These are phyloP conservation scores for Drosophila buzzatii DNA, from an alignment of 2,888 invertebrate genomes.

Conservation along the genomic window DNA sequence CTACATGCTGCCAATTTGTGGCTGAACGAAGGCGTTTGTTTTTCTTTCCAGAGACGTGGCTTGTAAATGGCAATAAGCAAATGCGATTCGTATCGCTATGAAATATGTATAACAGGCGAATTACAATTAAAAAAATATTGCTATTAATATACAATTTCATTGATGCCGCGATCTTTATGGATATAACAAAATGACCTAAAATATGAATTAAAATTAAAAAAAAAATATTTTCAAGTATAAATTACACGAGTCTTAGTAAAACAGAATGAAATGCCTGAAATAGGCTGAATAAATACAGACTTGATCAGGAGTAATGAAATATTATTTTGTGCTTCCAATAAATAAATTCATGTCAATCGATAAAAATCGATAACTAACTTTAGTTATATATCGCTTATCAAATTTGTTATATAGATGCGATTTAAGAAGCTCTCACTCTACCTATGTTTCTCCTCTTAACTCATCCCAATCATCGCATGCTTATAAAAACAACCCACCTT, in stretches of 20 bases:
- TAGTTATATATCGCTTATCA: background rate
- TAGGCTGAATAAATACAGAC: background rate
- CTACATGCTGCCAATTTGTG: constrained; percentile 27
- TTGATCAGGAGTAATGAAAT: background rate
- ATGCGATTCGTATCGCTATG: background rate
- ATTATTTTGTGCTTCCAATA: too few relatives aligned
- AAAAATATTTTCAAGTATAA: background rate
- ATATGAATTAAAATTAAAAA: background rate
- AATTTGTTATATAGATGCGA: background rate
- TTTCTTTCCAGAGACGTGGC: constrained; percentile 21
- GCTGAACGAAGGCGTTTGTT: constrained; percentile 49
- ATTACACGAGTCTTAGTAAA: background rate
- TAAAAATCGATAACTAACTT: background rate
- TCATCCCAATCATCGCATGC: background rate
- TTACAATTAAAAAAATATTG: constrained; percentile 3
- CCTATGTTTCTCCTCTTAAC: too few relatives aligned
- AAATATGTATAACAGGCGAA: background rate
- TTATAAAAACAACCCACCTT: too few relatives aligned
- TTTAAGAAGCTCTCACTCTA: background rate
- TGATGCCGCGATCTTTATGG: background rate
- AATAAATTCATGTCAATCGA: background rate
- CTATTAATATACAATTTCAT: background rate
- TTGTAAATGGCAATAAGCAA: background rate
- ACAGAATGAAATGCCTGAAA: background rate
- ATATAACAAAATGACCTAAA: background rate